phyloP scores from a whole-genome alignment of 2,797 vertebrate genomes.

The Myotis findleyi region DNA sequence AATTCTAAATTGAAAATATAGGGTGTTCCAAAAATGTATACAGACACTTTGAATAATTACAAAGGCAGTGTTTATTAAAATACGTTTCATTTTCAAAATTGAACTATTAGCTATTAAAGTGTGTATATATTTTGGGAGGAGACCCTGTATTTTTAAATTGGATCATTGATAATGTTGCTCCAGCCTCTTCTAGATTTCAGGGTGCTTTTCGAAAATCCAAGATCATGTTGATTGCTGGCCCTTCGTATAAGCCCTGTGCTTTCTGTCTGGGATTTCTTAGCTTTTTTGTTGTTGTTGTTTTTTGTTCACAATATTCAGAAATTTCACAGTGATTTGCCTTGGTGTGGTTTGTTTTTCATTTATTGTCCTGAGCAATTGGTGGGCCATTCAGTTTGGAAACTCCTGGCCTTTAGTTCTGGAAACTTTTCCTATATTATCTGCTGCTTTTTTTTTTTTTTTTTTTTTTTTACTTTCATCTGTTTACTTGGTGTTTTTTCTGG shows the following conservation, averaged over 20 bases:
- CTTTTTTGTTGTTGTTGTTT: neutral
- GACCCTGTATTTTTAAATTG: neutral
- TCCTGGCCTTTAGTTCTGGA: conserved; percentile 56
- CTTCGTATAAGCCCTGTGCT: neutral
- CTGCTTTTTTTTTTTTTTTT: neutral
- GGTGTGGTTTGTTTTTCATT: conserved; percentile 66
- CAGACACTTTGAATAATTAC: no score
- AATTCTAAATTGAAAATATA: conserved; percentile 27
- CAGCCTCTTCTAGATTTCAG: neutral
- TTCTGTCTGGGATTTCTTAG: conserved; percentile 14
- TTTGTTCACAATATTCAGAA: conserved; percentile 57
- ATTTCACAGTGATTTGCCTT: conserved; percentile 57
- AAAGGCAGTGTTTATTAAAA: no score
- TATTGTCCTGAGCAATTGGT: conserved; percentile 30
- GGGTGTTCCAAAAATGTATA: no score
- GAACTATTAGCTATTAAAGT: no score
- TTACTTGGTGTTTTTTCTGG: conserved; percentile 37
- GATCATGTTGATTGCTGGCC: neutral
- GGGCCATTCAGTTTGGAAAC: conserved; percentile 51
- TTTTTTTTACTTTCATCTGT: neutral
- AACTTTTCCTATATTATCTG: conserved; percentile 38
- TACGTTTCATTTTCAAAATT: no score
- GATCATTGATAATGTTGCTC: neutral
- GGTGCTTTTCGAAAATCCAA: conserved; percentile 20
- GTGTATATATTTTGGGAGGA: no score